A percentile compares a stretch with the other conserved stretches of the same genome.
These are phyloP conservation scores for Pseudanteris insignis DNA, from an alignment of 2,888 invertebrate genomes.

Conservation along the genomic window DNA sequence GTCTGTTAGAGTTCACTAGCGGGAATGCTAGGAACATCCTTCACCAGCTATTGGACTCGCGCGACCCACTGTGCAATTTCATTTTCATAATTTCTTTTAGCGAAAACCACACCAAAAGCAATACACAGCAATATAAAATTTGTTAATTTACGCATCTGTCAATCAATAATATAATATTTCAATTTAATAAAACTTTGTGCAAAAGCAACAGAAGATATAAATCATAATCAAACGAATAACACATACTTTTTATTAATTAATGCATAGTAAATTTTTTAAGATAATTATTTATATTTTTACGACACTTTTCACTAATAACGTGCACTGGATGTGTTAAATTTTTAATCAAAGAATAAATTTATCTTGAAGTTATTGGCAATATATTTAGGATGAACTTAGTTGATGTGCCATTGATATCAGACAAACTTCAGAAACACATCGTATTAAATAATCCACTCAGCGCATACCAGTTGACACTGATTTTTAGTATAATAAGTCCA, in stretches of 20 bases:
- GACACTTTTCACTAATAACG: too few species aligned
- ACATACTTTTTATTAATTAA: constrained; percentile 2
- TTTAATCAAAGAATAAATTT: not conserved
- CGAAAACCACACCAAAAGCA: constrained; percentile 39
- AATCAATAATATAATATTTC: too few species aligned
- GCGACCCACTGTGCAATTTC: constrained; percentile 52
- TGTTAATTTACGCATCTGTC: constrained; percentile 50
- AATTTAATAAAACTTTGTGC: constrained; percentile 1
- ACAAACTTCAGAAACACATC: not conserved
- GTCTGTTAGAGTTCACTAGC: too few species aligned
- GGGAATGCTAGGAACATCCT: too few species aligned
- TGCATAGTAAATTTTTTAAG: not conserved
- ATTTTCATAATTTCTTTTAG: constrained; percentile 33
- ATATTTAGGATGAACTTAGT: too few species aligned
- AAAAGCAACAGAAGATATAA: not conserved
- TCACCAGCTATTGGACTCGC: too few species aligned
- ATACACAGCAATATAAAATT: constrained; percentile 23
- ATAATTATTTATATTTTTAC: too few species aligned
- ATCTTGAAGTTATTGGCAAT: too few species aligned
- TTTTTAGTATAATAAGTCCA: constrained; percentile 21
- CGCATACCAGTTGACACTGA: constrained; percentile 14
- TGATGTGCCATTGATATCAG: too few species aligned
- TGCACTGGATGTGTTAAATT: too few species aligned
- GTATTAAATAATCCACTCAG: constrained; percentile 2
- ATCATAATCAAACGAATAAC: not conserved